Percentiles rank a stretch among this genome's conserved stretches.
Conservation (phyloP, 2,797 vertebrate genomes). For the Sebastolobus alascanus region DNA sequence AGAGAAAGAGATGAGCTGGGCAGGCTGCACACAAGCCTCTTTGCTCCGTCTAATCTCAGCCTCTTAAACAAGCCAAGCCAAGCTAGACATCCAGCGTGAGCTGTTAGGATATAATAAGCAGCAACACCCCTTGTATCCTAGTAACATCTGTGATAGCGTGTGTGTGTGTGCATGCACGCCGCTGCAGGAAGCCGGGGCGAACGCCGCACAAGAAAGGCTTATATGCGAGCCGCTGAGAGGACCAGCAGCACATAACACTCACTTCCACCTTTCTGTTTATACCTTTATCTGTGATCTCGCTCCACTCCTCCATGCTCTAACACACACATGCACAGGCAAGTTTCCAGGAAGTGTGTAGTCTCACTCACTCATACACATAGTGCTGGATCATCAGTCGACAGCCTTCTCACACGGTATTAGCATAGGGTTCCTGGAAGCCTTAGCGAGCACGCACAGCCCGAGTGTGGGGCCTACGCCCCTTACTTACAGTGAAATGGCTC, state of each 20-base stretch:
- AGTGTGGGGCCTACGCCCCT: conserved; percentile 26
- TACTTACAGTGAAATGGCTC: conserved; percentile 30
- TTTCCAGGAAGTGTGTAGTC: conserved; percentile 80
- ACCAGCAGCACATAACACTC: conserved; percentile 39
- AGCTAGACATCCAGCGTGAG: conserved; percentile 67
- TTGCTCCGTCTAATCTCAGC: conserved; percentile 72
- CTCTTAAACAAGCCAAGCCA: conserved; percentile 73
- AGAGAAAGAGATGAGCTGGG: conserved; percentile 44
- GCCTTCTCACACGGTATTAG: conserved; percentile 66
- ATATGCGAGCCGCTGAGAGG: conserved; percentile 53
- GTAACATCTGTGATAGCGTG: conserved; percentile 76
- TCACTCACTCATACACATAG: conserved; percentile 71
- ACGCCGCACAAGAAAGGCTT: conserved; percentile 54
- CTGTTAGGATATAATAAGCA: conserved; percentile 79
- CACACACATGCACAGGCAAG: conserved; percentile 40
- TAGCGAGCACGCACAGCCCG: conserved; percentile 13
- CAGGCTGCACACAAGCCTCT: conserved; percentile 72
- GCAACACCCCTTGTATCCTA: conserved; percentile 81
- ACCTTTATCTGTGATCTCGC: conserved; percentile 59
- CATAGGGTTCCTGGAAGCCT: conserved; percentile 79
- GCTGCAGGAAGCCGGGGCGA: conserved; percentile 58
- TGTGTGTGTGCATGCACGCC: conserved; percentile 2
- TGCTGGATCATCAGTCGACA: conserved; percentile 73
- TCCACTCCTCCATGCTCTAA: conserved; percentile 40
- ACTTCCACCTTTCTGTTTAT: conserved; percentile 59